Percentiles rank a stretch among this genome's conserved stretches.
Conservation (phyloP, 2,113 vertebrate species). For the Neolamprologus variostigma region DNA sequence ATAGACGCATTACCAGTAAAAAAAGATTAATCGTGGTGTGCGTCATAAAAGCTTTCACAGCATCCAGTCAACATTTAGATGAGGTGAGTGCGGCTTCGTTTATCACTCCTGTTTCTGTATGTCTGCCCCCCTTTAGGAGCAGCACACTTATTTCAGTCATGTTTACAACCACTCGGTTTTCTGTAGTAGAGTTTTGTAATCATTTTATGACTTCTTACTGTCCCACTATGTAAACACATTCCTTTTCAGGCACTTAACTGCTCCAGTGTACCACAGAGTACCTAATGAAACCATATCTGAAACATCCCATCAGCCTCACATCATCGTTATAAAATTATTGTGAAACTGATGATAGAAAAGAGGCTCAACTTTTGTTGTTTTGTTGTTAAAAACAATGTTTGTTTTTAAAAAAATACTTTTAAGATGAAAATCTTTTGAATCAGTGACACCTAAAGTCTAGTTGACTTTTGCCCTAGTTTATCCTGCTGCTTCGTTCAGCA, state of each 20-base stretch:
- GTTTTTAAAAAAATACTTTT: rapidly evolving
- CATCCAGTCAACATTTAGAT: slow-evolving; percentile 17
- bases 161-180: not conserved
- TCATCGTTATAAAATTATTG: not conserved
- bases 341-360: not conserved
- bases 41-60: not conserved
- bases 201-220: not conserved
- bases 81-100: not conserved
- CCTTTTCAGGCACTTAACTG: not conserved
- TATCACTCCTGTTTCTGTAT: not conserved
- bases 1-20: not conserved
- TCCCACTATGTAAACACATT: not conserved
- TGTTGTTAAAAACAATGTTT: not conserved
- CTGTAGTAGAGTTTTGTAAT: not conserved
- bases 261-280: not conserved
- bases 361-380: not conserved
- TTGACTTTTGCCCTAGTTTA: not conserved
- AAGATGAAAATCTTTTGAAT: not conserved
- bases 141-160: not conserved
- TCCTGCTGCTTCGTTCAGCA: not conserved
- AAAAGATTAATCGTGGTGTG: not conserved
- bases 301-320: not conserved
- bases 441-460: not conserved
- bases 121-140: not conserved
- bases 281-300: not conserved